Evolutionary conservation across 2,797 vertebrate genomes (phyloP).

Genomic region (Bradypodion ventrale): DNA sequence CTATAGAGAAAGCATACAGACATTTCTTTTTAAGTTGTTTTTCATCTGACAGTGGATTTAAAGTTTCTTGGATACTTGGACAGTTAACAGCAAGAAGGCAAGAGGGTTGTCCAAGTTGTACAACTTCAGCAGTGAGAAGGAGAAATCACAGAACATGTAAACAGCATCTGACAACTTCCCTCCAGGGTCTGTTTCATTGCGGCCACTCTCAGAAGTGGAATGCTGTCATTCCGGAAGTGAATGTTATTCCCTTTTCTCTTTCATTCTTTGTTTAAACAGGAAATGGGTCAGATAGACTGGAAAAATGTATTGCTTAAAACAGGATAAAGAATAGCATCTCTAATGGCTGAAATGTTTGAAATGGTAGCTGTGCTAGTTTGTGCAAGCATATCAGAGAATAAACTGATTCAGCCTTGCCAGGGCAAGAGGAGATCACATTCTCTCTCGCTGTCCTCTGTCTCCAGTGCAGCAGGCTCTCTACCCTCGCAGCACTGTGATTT

Average conservation of each 20-base stretch:
- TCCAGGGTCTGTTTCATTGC: slow-evolving; percentile 15
- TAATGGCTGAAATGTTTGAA: no score
- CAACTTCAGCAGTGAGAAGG: slow-evolving; percentile 43
- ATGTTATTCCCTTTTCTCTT: slow-evolving; percentile 37
- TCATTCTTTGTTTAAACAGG: slow-evolving; percentile 48
- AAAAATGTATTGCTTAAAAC: slow-evolving; percentile 28
- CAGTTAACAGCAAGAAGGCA: slow-evolving; percentile 17
- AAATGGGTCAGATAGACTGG: slow-evolving; percentile 39
- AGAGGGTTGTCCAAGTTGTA: slow-evolving; percentile 36
- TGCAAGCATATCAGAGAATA: no score
- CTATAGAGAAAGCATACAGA: slow-evolving; percentile 40
- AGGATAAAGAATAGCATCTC: slow-evolving; percentile 5
- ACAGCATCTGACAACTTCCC: slow-evolving; percentile 40
- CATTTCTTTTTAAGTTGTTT: slow-evolving; percentile 28
- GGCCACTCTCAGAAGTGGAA: slow-evolving; percentile 49
- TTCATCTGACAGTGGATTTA: slow-evolving; percentile 23
- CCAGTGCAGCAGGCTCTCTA: no score
- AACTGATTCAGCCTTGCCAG: no score
- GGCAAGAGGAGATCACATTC: no score
- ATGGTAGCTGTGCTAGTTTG: no score
- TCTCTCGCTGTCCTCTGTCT: no score
- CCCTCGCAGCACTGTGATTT: no score
- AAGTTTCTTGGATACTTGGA: background rate
- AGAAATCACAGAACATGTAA: slow-evolving; percentile 42
- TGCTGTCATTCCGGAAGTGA: slow-evolving; percentile 61